Evolutionary conservation across 2,888 invertebrate species (phyloP).

Genomic region (Cancer borealis): DNA sequence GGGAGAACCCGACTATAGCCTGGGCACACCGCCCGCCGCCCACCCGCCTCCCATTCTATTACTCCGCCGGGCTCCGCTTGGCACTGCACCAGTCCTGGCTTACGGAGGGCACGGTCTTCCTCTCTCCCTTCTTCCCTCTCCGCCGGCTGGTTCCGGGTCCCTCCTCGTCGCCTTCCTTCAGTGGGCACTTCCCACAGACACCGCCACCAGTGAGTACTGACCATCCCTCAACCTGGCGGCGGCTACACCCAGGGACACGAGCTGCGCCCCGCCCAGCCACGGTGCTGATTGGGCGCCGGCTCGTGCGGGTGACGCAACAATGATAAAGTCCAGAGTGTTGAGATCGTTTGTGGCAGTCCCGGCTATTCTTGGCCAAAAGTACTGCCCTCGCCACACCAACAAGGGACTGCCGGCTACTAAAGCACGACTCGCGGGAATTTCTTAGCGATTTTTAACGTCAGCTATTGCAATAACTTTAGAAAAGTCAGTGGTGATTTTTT

Average conservation of each 20-base stretch:
- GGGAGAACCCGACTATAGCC: slow-evolving; percentile 31
- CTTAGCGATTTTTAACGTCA: neutral
- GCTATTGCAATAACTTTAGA: neutral
- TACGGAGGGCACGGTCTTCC: slow-evolving; percentile 60
- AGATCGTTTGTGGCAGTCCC: neutral
- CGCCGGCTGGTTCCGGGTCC: slow-evolving; percentile 35
- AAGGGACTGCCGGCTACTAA: neutral
- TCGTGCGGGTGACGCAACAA: neutral
- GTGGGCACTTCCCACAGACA: slow-evolving; percentile 34
- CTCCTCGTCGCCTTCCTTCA: neutral
- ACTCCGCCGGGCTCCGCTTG: slow-evolving; percentile 36
- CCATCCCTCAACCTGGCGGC: neutral
- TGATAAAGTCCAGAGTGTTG: neutral
- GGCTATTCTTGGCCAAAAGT: slow-evolving; percentile 4
- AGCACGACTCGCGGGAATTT: neutral
- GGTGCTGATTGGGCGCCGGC: neutral
- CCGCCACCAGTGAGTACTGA: slow-evolving; percentile 59
- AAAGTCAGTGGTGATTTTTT: neutral
- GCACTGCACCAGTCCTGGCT: slow-evolving; percentile 60
- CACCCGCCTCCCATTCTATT: slow-evolving; percentile 26
- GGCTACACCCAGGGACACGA: neutral
- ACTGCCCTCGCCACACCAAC: neutral
- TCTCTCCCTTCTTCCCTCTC: slow-evolving; percentile 52
- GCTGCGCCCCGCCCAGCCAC: neutral
- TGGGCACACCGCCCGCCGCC: slow-evolving; percentile 44